Base-by-base conservation (phyloP, 2,888 invertebrate genomes). In the Lottia gigantea region DNA sequence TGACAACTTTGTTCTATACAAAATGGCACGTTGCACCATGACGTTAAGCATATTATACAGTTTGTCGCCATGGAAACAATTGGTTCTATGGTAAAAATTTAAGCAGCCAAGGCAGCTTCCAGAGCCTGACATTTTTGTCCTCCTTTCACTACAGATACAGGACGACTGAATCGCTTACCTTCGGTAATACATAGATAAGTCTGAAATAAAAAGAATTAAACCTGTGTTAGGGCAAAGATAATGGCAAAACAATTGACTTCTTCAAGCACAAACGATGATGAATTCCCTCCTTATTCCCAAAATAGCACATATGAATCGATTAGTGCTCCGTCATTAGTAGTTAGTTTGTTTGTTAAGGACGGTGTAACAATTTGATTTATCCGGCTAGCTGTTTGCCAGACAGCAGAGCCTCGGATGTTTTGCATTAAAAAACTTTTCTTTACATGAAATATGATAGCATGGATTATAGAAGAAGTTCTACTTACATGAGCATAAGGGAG, bases 401-500 rank as follows among this genome's bases (percentile, higher is more conserved):
- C n/a, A n/a, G n/a, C n/a, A n/a, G n/a, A n/a, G n/a, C n/a, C n/a
- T n/a, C n/a, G n/a, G n/a, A n/a, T n/a, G n/a, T n/a, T n/a, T n/a
- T n/a, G n/a, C n/a, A n/a, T n/a, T n/a, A n/a, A n/a, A n/a, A n/a
- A n/a, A n/a, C n/a, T n/a, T n/a, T n/a, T n/a, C n/a, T n/a, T n/a
- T n/a, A 31, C 6, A 31, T 31, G 6, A 2, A 31, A 6, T 31
- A 31, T 31, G 6, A 4, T 31, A 31, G 31, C 31, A 31, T 31
- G 40, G 8, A 8, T 3, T 31, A 40, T 40, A 8, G 7, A 40
- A 8, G 1, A 11, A 40, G 40, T 40, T 40, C 8, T 31, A 81
- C 85, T 80, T 78, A 86, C 86, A 77, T 85, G 84, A 64, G 85
- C 85, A 76, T 84, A 82, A 23, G 75, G 69, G 19, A 85, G 26